These are phyloP conservation scores for Chelon auratus DNA, from an alignment of 2,797 vertebrate genomes.

Conservation along the genomic window DNA sequence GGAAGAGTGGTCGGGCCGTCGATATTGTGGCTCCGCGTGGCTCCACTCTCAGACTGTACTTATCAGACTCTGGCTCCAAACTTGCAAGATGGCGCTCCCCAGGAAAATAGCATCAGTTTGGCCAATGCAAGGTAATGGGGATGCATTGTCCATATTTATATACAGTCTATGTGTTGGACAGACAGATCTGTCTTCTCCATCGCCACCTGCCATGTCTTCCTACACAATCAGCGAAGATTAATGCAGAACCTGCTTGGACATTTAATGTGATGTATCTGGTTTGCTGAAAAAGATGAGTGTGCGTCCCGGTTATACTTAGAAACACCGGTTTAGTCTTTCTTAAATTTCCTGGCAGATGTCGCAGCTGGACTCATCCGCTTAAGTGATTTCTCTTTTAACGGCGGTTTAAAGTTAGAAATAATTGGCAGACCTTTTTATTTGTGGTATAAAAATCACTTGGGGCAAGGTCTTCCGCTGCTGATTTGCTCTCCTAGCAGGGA, in stretches of 20 bases:
- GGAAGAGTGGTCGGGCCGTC: too few species aligned
- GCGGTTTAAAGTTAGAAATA: constrained; percentile 3
- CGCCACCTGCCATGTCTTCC: not conserved
- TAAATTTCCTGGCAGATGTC: not conserved
- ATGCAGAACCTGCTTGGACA: not conserved
- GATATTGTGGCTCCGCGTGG: too few species aligned
- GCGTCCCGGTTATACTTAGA: not conserved
- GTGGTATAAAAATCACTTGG: constrained; percentile 11
- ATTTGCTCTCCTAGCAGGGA: constrained; percentile 43
- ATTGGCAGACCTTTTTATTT: constrained; percentile 29
- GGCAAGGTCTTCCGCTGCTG: constrained; percentile 30
- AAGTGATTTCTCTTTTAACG: not conserved
- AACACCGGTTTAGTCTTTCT: not conserved
- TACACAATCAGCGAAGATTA: not conserved
- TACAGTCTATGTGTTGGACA: not conserved
- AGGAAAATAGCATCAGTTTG: too few species aligned
- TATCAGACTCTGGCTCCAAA: too few species aligned
- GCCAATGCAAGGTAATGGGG: too few species aligned
- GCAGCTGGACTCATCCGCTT: constrained; percentile 1
- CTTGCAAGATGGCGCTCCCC: too few species aligned
- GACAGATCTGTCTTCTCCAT: not conserved
- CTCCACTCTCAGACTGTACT: too few species aligned
- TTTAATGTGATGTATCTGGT: constrained; percentile 3
- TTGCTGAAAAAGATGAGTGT: not conserved
- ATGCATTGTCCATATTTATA: too few species aligned